A percentile compares a stretch with the other conserved stretches of the same genome.
Conservation (phyloP, 2,888 invertebrate genomes). For the Lasioglossum vierecki region DNA sequence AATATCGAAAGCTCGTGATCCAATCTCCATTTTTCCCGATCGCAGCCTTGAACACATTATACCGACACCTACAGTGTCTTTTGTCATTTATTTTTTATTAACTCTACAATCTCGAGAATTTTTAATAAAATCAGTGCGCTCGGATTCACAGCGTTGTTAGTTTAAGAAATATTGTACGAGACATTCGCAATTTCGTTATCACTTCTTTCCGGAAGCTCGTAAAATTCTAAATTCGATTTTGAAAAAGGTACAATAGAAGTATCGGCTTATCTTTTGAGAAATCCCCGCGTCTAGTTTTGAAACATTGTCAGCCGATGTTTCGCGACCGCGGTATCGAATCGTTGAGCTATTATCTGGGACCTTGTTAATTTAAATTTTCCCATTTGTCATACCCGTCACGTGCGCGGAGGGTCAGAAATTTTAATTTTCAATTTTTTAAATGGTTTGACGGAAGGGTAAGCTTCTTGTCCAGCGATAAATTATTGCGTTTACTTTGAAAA, state of each 20-base stretch:
- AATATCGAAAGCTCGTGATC: constrained; percentile 32
- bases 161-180: background rate
- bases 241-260: background rate
- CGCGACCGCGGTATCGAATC: background rate
- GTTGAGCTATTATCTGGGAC: background rate
- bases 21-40: background rate
- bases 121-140: background rate
- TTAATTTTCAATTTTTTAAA: background rate
- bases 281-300: background rate
- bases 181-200: background rate
- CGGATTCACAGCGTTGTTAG: background rate
- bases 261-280: background rate
- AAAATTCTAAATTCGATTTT: background rate
- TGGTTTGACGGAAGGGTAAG: no score
- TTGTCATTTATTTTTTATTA: background rate
- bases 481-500: background rate
- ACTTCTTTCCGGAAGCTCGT: background rate
- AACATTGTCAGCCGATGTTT: background rate
- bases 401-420: background rate
- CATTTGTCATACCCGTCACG: background rate
- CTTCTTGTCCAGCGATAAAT: background rate
- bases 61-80: background rate
- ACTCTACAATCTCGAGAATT: background rate
- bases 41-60: background rate
- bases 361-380: background rate